Base-by-base conservation (phyloP, 2,888 invertebrate species). In the Tenthredo livida region DNA sequence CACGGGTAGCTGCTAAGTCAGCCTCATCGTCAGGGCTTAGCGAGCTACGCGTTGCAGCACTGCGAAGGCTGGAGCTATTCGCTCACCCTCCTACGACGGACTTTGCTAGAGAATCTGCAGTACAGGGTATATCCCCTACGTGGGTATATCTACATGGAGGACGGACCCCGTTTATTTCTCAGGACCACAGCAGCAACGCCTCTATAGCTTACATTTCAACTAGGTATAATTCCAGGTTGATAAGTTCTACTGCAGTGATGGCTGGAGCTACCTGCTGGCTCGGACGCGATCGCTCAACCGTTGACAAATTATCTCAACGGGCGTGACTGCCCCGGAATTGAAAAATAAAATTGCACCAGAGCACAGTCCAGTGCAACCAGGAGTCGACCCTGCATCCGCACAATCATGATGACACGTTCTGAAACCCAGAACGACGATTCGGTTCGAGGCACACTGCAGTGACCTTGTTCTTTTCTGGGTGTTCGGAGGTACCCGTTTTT, bases 1-100 rank as follows among this genome's bases (percentile, higher is more conserved):
- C 87, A 87, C 82, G 77, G 82, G 83, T 84, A 33, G 77, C 61
- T 84, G 84, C 85, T 58, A 85, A 88, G 85, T 87, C 86, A 88
- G 87, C 87, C 87, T 87, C 84, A 54, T 58, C 5, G 21, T 50
- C 75, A n/a, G n/a, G 40, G n/a, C 37, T 40, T 10, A 12, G 73
- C 5, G 25, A 47, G 33, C 33, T 67, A 29, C 67, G 33, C 15
- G 6, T 33, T 61, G 12, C 21, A 5, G 25, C 33, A 7, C 33
- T 15, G 33, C 15, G 12, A 15, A 33, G 17, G 12, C 15, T 33
- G 67, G 3, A 33, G 29, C 29, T 65, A 29, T 33, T 33, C 29
- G 10, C 67, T 33, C 33, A 17, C 33, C 29, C 67, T 67, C 15
- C 33, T 33, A 17, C 33, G 25, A 25, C 33, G 67, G 33, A 67